phyloP scores from a whole-genome alignment of 2,888 invertebrate species.

The Xylocampa areola region DNA sequence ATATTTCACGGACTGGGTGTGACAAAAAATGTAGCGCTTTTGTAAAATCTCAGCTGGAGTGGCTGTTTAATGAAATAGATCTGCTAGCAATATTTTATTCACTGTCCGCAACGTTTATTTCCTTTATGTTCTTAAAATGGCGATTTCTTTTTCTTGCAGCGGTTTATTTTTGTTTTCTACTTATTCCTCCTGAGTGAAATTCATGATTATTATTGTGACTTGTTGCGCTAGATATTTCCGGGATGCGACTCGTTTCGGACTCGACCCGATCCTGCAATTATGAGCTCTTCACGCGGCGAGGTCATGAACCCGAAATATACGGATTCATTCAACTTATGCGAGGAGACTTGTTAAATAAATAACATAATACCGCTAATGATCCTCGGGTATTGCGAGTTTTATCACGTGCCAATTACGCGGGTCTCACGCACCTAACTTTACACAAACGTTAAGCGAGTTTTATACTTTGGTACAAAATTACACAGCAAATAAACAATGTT shows the following conservation, averaged over 20 bases:
- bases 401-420: conserved; percentile 43
- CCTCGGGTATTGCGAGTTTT: conserved; percentile 21
- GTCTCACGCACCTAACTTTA: conserved; percentile 24
- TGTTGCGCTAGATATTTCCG: not conserved
- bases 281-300: not conserved
- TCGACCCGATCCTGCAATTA: not conserved
- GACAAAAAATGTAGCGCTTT: conserved; percentile 13
- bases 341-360: conserved; percentile 8
- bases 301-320: conserved; percentile 10
- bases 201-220: not conserved
- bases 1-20: conserved; percentile 23
- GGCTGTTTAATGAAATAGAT: conserved; percentile 3
- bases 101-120: conserved; percentile 8
- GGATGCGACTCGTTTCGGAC: not conserved
- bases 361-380: conserved; percentile 45
- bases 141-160: too few relatives aligned
- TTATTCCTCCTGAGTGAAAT: not conserved
- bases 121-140: too few relatives aligned
- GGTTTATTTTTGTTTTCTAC: too few relatives aligned
- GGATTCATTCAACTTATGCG: conserved; percentile 10
- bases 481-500: conserved; percentile 3
- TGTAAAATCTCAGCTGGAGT: conserved; percentile 15
- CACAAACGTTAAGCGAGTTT: not conserved
- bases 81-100: conserved; percentile 1
- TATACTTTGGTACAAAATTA: conserved; percentile 12